Evolutionary conservation across 1,140 invertebrate genomes (phyloP).

Genomic region (Pogonus chalceus): DNA sequence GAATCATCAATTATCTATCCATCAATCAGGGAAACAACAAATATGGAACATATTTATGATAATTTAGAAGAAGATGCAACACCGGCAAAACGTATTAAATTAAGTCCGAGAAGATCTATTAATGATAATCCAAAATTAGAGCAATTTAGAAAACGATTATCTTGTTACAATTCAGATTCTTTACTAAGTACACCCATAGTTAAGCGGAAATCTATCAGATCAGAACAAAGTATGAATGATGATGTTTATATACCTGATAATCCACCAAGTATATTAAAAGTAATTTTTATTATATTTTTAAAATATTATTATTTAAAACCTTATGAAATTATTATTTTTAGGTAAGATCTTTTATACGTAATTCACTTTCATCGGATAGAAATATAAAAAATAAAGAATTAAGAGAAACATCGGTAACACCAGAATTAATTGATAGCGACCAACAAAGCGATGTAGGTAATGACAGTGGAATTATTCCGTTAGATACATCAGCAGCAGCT

Average conservation of each 20-base stretch:
- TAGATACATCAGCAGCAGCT: neutral
- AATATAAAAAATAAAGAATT: neutral
- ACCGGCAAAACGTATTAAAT: slow-evolving; percentile 21
- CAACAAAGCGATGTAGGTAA: neutral
- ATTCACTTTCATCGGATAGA: slow-evolving; percentile 7
- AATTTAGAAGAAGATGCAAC: slow-evolving; percentile 13
- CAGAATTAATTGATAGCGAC: slow-evolving; percentile 8
- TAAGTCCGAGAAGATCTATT: slow-evolving; percentile 10
- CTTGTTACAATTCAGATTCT: neutral
- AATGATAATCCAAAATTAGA: slow-evolving; percentile 8
- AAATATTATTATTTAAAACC: neutral
- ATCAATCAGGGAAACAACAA: slow-evolving; percentile 15
- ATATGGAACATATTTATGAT: neutral
- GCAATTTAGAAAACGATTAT: slow-evolving; percentile 8
- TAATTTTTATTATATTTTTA: neutral
- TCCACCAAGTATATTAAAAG: slow-evolving; percentile 31
- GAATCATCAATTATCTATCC: slow-evolving; percentile 19
- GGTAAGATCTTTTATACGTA: neutral
- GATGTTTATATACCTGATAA: slow-evolving; percentile 13
- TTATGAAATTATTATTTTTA: neutral
- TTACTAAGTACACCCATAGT: slow-evolving; percentile 24
- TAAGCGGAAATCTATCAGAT: slow-evolving; percentile 19
- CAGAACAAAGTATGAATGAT: neutral
- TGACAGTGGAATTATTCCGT: neutral
- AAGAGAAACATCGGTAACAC: slow-evolving; percentile 12